Evolutionary conservation across 2,888 invertebrate genomes (phyloP).

Genomic region (Fabriciana adippe): DNA sequence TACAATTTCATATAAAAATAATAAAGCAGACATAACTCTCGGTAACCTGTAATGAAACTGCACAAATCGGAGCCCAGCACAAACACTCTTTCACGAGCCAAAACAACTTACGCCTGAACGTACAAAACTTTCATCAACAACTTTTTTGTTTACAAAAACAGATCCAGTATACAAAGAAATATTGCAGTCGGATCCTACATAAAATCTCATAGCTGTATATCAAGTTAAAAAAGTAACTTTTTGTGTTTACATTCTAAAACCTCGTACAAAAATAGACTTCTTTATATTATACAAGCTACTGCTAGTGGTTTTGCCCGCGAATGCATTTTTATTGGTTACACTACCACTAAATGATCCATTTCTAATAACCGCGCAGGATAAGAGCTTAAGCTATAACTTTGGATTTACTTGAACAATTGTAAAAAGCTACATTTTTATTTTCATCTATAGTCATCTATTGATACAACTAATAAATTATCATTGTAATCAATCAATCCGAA

Average conservation of each 20-base stretch:
- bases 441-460: no score
- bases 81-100: slow-evolving; percentile 31
- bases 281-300: slow-evolving; percentile 42
- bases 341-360: no score
- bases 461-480: no score
- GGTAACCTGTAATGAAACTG: slow-evolving; percentile 39
- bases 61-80: slow-evolving; percentile 26
- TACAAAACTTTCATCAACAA: slow-evolving; percentile 37
- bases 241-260: slow-evolving; percentile 49
- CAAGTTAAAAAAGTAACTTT: slow-evolving; percentile 39
- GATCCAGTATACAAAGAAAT: slow-evolving; percentile 25
- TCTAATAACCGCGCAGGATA: no score
- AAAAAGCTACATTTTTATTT: no score
- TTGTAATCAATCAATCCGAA: no score
- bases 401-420: no score
- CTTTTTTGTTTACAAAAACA: slow-evolving; percentile 33
- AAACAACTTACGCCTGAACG: slow-evolving; percentile 31
- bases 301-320: no score
- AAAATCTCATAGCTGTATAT: slow-evolving; percentile 15
- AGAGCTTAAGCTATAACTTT: no score
- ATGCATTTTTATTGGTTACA: no score
- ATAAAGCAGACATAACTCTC: slow-evolving; percentile 29
- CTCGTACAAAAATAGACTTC: slow-evolving; percentile 56
- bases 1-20: slow-evolving; percentile 25
- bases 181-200: slow-evolving; percentile 16